Evolutionary conservation across 2,888 invertebrate genomes (phyloP).

Genomic region (Capitulum mitella): DNA sequence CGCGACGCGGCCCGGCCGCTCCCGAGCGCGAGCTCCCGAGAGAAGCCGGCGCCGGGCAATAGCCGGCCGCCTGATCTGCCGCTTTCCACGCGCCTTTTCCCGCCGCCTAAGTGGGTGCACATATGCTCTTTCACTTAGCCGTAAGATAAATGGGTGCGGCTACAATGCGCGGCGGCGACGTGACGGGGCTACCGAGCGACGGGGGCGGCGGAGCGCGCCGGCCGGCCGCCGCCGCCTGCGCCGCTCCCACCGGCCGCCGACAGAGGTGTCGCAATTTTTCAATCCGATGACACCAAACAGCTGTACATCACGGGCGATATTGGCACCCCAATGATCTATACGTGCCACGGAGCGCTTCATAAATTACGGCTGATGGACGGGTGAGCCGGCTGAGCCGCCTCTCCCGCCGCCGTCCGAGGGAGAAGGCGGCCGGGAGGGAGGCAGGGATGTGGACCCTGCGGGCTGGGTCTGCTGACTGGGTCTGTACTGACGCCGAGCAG

Average conservation of each 20-base stretch:
- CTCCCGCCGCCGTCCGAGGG: too few species aligned
- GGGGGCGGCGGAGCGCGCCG: neutral
- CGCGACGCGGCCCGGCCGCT: too few species aligned
- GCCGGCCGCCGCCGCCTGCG: neutral
- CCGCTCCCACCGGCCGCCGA: neutral
- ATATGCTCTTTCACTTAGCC: constrained; percentile 17
- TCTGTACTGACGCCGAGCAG: too few species aligned
- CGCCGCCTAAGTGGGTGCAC: neutral
- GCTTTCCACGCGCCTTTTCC: neutral
- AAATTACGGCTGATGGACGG: neutral
- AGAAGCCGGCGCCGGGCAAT: neutral
- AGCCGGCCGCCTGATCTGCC: neutral
- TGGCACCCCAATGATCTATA: constrained; percentile 14
- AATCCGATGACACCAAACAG: neutral
- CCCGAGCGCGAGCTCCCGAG: too few species aligned
- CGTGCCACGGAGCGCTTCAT: neutral
- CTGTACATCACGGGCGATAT: neutral
- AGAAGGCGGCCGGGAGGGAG: neutral
- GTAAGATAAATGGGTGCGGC: neutral
- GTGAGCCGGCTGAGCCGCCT: neutral
- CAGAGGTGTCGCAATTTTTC: constrained; percentile 13
- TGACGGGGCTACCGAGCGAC: neutral
- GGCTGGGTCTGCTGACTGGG: too few species aligned
- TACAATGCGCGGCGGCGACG: neutral
- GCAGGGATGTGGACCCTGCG: neutral